Evolutionary conservation across 1,140 invertebrate species (phyloP).

Genomic region (Steinernema feltiae): DNA sequence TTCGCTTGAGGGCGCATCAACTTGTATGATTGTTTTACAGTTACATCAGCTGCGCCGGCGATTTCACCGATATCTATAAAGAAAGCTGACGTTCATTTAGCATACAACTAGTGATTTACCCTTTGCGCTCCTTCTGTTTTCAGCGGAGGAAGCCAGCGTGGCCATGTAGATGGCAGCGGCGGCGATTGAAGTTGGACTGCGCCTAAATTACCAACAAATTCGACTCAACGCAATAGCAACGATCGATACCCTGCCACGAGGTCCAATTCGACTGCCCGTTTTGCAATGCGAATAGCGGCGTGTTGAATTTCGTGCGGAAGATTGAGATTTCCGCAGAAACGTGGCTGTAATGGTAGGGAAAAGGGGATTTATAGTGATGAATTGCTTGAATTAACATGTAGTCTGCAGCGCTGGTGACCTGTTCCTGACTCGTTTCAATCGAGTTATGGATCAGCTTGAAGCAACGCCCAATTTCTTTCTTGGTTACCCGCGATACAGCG

Average conservation of each 20-base stretch:
- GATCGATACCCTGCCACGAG: slow-evolving; percentile 77
- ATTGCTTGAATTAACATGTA: slow-evolving; percentile 75
- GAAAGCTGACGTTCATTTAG: slow-evolving; percentile 5
- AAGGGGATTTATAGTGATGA: neutral
- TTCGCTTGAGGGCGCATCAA: slow-evolving; percentile 88
- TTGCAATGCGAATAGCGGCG: slow-evolving; percentile 90
- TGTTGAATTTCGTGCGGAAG: slow-evolving; percentile 85
- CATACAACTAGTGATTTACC: no score
- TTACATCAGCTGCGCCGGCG: slow-evolving; percentile 95
- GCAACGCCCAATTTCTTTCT: slow-evolving; percentile 96
- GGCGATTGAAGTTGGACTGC: slow-evolving; percentile 95
- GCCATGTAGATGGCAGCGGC: slow-evolving; percentile 99
- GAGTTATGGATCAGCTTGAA: slow-evolving; percentile 85
- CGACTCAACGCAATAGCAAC: neutral
- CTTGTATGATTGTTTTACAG: slow-evolving; percentile 94
- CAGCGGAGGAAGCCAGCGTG: slow-evolving; percentile 76
- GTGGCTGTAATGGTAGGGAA: slow-evolving; percentile 46
- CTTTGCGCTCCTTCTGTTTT: slow-evolving; percentile 69
- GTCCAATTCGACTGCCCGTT: slow-evolving; percentile 90
- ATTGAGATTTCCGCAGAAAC: slow-evolving; percentile 66
- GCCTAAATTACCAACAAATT: slow-evolving; percentile 59
- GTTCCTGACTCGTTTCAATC: slow-evolving; percentile 83
- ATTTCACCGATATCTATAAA: slow-evolving; percentile 87
- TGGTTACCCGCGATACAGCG: slow-evolving; percentile 94
- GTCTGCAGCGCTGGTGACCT: slow-evolving; percentile 94